Percentiles rank a stretch among this genome's conserved stretches.
phyloP scores from a whole-genome alignment of 1,140 invertebrate species.

The Diabrotica virgifera region DNA sequence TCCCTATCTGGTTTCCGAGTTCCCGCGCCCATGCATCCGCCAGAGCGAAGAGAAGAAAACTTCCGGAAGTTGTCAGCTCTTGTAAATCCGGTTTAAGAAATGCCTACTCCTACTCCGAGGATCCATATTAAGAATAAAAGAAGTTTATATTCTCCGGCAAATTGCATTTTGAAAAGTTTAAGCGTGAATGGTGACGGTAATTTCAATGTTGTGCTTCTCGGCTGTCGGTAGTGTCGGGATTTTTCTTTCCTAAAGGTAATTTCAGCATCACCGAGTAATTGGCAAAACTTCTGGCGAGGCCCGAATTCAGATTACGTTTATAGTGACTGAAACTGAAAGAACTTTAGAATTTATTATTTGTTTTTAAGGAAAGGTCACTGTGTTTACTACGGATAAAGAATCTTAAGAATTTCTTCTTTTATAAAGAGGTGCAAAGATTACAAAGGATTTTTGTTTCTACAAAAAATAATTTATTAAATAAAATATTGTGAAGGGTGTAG shows the following conservation, averaged over 20 bases:
- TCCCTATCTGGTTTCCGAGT: too few species aligned
- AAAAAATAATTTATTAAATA: too few species aligned
- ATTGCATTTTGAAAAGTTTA: constrained; percentile 1
- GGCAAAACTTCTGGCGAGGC: background rate
- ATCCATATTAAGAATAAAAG: constrained; percentile 3
- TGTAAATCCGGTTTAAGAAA: constrained; percentile 1
- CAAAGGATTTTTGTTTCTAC: too few species aligned
- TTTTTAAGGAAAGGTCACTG: too few species aligned
- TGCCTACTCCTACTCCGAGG: background rate
- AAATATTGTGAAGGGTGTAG: too few species aligned
- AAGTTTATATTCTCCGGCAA: constrained; percentile 1
- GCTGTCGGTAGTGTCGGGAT: background rate
- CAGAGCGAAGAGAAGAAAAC: background rate
- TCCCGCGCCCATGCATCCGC: background rate
- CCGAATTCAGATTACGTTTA: too few species aligned
- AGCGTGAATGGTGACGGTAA: constrained; percentile 1
- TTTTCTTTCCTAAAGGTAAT: background rate
- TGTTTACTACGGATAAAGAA: too few species aligned
- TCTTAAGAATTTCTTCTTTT: too few species aligned
- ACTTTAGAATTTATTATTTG: too few species aligned
- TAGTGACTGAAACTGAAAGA: too few species aligned
- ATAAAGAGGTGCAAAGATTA: too few species aligned
- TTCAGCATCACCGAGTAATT: background rate
- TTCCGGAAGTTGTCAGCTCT: constrained; percentile 1
- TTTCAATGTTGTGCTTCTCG: background rate